Percentiles rank a stretch among this genome's conserved stretches.
Evolutionary conservation across 2,797 vertebrate species (phyloP).

Genomic region (Helostoma temminkii): DNA sequence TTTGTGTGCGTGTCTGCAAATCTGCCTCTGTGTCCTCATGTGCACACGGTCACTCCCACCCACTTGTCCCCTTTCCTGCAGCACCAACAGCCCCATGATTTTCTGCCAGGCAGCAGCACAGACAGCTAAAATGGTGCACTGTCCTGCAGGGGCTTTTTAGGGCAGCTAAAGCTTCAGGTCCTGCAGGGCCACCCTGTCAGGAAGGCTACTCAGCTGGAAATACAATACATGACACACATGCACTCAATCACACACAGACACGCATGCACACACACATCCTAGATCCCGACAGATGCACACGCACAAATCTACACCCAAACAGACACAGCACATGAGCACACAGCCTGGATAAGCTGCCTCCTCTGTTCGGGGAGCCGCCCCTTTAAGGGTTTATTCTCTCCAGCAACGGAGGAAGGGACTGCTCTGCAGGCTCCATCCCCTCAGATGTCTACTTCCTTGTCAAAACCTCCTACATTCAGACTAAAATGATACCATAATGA

Average conservation of each 20-base stretch:
- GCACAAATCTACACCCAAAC: conserved; percentile 14
- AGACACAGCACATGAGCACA: conserved; percentile 19
- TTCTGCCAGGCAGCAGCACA: conserved; percentile 48
- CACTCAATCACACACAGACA: conserved; percentile 5
- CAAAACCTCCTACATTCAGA: background rate
- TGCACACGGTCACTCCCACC: conserved; percentile 32
- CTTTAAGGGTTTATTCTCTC: conserved; percentile 41
- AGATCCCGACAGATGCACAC: conserved; percentile 13
- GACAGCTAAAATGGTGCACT: conserved; percentile 30
- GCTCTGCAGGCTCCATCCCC: conserved; percentile 40
- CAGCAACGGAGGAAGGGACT: conserved; percentile 33
- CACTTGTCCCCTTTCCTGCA: conserved; percentile 23
- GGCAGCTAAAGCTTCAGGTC: conserved; percentile 61
- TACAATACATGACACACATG: conserved; percentile 61
- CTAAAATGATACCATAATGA: conserved; percentile 1
- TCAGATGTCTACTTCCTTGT: conserved; percentile 11
- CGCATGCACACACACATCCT: background rate
- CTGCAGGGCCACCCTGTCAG: conserved; percentile 70
- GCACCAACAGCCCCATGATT: conserved; percentile 18
- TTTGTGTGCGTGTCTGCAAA: conserved; percentile 31
- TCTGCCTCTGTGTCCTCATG: conserved; percentile 17
- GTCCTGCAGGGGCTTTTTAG: conserved; percentile 63
- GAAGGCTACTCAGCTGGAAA: conserved; percentile 73
- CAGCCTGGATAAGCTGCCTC: conserved; percentile 47
- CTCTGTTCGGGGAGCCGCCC: conserved; percentile 29